A percentile compares a stretch with the other conserved stretches of the same genome.
phyloP scores from a whole-genome alignment of 2,888 invertebrate genomes.

The Agonopterix heracliana region DNA sequence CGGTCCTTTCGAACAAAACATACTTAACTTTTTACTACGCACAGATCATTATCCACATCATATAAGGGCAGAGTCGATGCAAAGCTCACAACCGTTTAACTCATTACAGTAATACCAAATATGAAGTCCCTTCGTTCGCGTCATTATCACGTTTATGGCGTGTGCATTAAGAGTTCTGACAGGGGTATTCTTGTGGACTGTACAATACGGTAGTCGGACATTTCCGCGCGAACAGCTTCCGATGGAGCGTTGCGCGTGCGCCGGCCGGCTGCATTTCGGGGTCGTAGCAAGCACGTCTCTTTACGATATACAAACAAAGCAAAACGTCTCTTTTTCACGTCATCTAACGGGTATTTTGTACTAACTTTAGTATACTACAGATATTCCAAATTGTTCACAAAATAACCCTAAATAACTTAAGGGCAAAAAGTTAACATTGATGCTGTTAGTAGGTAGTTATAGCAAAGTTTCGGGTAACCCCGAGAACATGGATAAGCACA shows the following conservation, averaged over 20 bases:
- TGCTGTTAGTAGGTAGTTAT: too few species aligned
- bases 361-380: neutral
- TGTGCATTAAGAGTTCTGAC: too few species aligned
- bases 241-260: conserved; percentile 35
- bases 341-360: neutral
- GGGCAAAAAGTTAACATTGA: too few species aligned
- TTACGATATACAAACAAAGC: conserved; percentile 16
- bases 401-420: neutral
- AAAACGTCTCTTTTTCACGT: conserved; percentile 6
- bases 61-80: too few species aligned
- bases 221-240: conserved; percentile 45
- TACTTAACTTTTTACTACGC: too few species aligned
- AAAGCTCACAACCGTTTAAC: too few species aligned
- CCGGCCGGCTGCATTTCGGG: conserved; percentile 43
- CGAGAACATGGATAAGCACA: too few species aligned
- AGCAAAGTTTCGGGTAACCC: too few species aligned
- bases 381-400: neutral
- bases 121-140: neutral
- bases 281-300: conserved; percentile 16
- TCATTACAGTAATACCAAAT: too few species aligned
- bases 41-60: too few species aligned
- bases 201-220: conserved; percentile 32
- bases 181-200: too few species aligned
- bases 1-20: too few species aligned
- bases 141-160: neutral